A percentile compares a stretch with the other conserved stretches of the same genome.
phyloP scores from a whole-genome alignment of 2,888 invertebrate species.

The Drosophila pseudotakahashii region DNA sequence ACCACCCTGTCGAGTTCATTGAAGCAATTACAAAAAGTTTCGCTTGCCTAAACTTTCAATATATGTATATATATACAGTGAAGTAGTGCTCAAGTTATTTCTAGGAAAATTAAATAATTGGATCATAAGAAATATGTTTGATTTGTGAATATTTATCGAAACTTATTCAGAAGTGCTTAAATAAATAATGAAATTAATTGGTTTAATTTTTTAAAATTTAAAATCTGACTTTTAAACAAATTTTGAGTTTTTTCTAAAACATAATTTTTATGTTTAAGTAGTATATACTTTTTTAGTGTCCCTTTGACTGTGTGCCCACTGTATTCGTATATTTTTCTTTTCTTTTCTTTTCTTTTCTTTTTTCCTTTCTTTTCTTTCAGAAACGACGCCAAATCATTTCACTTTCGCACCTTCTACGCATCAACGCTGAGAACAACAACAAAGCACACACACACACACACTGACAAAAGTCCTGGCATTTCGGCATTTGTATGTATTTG shows the following conservation, averaged over 20 bases:
- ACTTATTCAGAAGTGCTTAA: too few relatives aligned
- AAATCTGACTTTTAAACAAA: too few relatives aligned
- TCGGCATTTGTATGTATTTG: neutral
- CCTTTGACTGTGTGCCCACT: slow-evolving; percentile 11
- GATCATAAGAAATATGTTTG: too few relatives aligned
- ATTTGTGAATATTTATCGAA: too few relatives aligned
- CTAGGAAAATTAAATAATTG: neutral
- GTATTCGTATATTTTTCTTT: slow-evolving; percentile 48
- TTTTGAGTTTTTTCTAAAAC: too few relatives aligned
- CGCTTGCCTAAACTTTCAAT: slow-evolving; percentile 16
- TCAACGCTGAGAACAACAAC: slow-evolving; percentile 36
- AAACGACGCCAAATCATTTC: slow-evolving; percentile 51
- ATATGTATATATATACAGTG: too few relatives aligned
- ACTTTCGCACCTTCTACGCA: slow-evolving; percentile 72
- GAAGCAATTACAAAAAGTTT: slow-evolving; percentile 24
- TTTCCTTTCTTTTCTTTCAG: slow-evolving; percentile 9
- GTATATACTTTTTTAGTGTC: too few relatives aligned
- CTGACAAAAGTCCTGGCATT: slow-evolving; percentile 14
- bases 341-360: slow-evolving; percentile 29
- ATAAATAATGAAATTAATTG: too few relatives aligned
- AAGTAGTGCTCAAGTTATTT: too few relatives aligned
- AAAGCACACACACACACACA: slow-evolving; percentile 21
- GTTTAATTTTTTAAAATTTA: too few relatives aligned
- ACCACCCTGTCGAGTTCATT: slow-evolving; percentile 1
- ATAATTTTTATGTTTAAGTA: too few relatives aligned